A percentile compares a stretch with the other conserved stretches of the same genome.
These are phyloP conservation scores for Steromphala cineraria DNA, from an alignment of 2,888 invertebrate species.

Conservation along the genomic window DNA sequence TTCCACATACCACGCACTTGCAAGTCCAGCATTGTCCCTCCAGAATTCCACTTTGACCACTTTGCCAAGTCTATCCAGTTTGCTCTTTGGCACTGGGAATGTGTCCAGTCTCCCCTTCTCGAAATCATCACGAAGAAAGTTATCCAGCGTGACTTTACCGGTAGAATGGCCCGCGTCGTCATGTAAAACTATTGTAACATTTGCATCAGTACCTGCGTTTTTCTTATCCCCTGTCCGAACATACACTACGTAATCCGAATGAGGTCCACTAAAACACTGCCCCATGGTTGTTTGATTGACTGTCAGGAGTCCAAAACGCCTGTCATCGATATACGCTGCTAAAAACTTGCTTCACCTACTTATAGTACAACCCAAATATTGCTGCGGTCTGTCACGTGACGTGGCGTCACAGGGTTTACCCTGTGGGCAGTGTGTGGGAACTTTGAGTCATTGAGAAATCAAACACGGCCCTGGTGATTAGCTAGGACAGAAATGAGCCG, in stretches of 20 bases:
- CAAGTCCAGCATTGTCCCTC: conserved; percentile 70
- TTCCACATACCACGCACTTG: conserved; percentile 75
- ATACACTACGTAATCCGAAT: conserved; percentile 62
- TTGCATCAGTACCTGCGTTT: conserved; percentile 76
- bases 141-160: conserved; percentile 70
- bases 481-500: neutral
- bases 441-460: neutral
- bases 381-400: neutral
- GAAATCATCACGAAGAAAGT: conserved; percentile 71
- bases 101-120: conserved; percentile 61
- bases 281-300: conserved; percentile 26
- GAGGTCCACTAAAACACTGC: conserved; percentile 28
- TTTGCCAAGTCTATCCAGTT: conserved; percentile 44
- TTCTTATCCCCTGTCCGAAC: conserved; percentile 77
- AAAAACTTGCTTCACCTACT: neutral
- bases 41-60: conserved; percentile 69
- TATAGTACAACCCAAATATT: neutral
- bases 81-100: conserved; percentile 49
- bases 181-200: conserved; percentile 73
- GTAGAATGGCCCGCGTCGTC: conserved; percentile 72
- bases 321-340: neutral
- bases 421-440: neutral
- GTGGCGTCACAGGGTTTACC: neutral
- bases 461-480: neutral
- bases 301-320: neutral